Evolutionary conservation across 2,888 invertebrate genomes (phyloP), one percentile per base, ranked within the genome.

Genomic region (Dione juno): DNA sequence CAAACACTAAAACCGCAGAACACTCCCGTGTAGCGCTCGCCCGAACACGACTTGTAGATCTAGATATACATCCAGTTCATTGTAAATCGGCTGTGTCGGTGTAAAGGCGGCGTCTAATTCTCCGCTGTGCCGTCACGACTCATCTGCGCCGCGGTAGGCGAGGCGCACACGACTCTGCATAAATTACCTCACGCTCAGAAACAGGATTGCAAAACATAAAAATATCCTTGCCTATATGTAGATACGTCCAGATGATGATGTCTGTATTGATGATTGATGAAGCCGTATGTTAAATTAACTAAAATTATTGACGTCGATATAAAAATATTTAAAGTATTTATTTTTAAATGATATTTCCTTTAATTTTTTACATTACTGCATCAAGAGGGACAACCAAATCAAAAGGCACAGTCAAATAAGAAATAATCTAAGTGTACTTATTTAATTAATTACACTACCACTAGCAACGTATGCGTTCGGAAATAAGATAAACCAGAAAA

Each of bases 81-180:
- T 70, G 67, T 70, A 67, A 70, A 65, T 70, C 69, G 70, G 63
- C 54, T 53, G 70, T 63, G 70, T 70, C 68, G 68, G 68, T 68
- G 68, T 63, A 67, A 67, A 67, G 70, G 63, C 59, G 70, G 66
- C 66, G 80, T 86, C 86, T 88, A 88, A 88, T 88, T 85, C 86
- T 80, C 79, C 73, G 79, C 77, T 80, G 80, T 81, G 75, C 79
- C 81, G 86, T 88, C 89, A 89, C 89, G 89, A 87, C 75, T 78
- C 79, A 80, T 80, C 79, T 76, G 63, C 61, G 68, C 68, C 52
- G 67, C 76, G 76, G 77, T 72, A 77, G 78, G 81, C 80, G 75
- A 81, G 84, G 80, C 82, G 78, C 79, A 84, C 88, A 89, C 90
- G 89, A 88, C 80, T 81, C 79, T 79, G 88, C 86, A 89, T 90